Conservation (phyloP, 1,140 invertebrate genomes). For the Ceratosolen fusciceps region DNA sequence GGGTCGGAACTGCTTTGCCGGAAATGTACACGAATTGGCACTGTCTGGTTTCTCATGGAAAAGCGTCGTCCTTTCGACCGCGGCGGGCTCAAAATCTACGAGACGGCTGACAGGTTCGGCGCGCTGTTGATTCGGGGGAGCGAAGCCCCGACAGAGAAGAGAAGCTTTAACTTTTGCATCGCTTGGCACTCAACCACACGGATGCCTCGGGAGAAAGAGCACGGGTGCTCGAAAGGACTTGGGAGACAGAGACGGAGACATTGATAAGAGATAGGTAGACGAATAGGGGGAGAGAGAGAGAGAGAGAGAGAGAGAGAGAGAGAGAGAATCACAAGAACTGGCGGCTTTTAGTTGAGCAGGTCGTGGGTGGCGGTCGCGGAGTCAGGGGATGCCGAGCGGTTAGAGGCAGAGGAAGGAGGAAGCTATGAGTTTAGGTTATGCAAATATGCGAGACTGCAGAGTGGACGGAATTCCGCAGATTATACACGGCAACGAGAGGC, state of each 20-base stretch:
- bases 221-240: neutral
- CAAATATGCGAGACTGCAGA: slow-evolving; percentile 56
- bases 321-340: too few relatives aligned
- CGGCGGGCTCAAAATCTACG: neutral
- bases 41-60: neutral
- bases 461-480: slow-evolving; percentile 47
- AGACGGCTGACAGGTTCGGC: neutral
- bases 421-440: slow-evolving; percentile 39
- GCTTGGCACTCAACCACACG: slow-evolving; percentile 7
- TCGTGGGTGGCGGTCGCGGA: too few relatives aligned
- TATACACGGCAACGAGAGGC: slow-evolving; percentile 48
- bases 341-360: too few relatives aligned
- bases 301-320: too few relatives aligned
- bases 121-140: slow-evolving; percentile 37
- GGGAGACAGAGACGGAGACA: too few relatives aligned
- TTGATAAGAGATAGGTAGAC: neutral
- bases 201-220: neutral
- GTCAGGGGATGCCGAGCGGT: too few relatives aligned
- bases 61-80: too few relatives aligned
- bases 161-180: slow-evolving; percentile 31
- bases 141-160: neutral
- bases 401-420: neutral
- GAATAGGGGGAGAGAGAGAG: neutral
- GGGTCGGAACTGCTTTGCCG: neutral
- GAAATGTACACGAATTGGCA: neutral